Conservation (phyloP, 2,797 vertebrate species). For the Selene dorsalis region DNA sequence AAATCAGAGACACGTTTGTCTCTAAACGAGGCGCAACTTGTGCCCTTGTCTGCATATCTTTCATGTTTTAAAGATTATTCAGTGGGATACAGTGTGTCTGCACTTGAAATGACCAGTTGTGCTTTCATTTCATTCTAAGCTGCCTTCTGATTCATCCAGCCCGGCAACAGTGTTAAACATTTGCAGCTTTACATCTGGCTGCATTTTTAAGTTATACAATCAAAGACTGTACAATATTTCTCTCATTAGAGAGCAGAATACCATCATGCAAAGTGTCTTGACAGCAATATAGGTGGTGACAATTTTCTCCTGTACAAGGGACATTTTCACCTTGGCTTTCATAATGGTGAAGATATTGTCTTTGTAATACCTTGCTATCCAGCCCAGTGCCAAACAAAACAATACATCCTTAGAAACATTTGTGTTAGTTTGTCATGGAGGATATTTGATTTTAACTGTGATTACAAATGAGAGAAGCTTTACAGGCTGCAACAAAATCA, state of each 20-base stretch:
- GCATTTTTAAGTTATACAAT: slow-evolving; percentile 30
- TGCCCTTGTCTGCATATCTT: not conserved
- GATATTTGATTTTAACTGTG: not conserved
- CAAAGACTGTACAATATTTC: slow-evolving; percentile 22
- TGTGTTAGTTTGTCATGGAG: not conserved
- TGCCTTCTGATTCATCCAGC: not conserved
- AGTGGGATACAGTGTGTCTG: not conserved
- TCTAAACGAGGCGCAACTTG: not conserved
- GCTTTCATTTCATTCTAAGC: slow-evolving; percentile 4
- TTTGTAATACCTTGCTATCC: slow-evolving; percentile 12
- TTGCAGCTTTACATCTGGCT: not conserved
- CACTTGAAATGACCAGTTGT: not conserved
- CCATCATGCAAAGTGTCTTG: slow-evolving; percentile 22
- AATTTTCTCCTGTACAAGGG: slow-evolving; percentile 2
- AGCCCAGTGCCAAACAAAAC: slow-evolving; percentile 11
- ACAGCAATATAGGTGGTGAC: slow-evolving; percentile 20
- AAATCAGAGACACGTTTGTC: not conserved
- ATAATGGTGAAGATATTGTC: slow-evolving; percentile 5
- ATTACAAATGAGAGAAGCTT: not conserved
- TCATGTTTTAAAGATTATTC: slow-evolving; percentile 1
- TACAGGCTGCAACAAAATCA: not conserved
- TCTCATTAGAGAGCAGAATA: slow-evolving; percentile 20
- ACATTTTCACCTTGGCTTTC: slow-evolving; percentile 35
- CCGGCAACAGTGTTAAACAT: slow-evolving; percentile 4
- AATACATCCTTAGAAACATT: not conserved